These are phyloP conservation scores for Brachionus paranguensis DNA, from an alignment of 1,140 invertebrate species.

Conservation along the genomic window DNA sequence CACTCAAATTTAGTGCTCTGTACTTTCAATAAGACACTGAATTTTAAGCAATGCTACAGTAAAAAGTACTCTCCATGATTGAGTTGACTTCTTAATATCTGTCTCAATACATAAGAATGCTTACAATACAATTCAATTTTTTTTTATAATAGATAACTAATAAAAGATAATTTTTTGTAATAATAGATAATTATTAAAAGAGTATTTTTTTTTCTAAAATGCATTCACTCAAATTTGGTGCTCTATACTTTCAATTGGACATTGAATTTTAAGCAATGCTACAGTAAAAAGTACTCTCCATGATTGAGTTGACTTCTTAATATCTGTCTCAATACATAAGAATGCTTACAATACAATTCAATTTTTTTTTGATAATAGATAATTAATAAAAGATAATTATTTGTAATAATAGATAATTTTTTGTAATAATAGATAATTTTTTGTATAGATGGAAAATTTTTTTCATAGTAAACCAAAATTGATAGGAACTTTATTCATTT, in stretches of 20 bases:
- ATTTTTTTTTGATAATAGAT: background rate
- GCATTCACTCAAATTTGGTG: background rate
- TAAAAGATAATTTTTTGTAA: too few species aligned
- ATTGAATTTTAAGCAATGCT: background rate
- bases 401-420: too few species aligned
- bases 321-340: conserved; percentile 16
- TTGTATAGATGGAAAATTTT: too few species aligned
- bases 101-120: conserved; percentile 20
- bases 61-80: conserved; percentile 17
- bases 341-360: background rate
- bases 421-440: too few species aligned
- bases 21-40: background rate
- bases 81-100: background rate
- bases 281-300: background rate
- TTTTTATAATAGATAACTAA: background rate
- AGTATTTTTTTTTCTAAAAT: background rate
- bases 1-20: background rate
- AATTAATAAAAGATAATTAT: too few species aligned
- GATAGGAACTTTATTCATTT: too few species aligned
- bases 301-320: background rate
- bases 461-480: too few species aligned
- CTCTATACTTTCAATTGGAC: background rate
- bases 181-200: too few species aligned
- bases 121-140: background rate
- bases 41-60: background rate